phyloP scores from a whole-genome alignment of 2,888 invertebrate species.

The Apamea crenata region DNA sequence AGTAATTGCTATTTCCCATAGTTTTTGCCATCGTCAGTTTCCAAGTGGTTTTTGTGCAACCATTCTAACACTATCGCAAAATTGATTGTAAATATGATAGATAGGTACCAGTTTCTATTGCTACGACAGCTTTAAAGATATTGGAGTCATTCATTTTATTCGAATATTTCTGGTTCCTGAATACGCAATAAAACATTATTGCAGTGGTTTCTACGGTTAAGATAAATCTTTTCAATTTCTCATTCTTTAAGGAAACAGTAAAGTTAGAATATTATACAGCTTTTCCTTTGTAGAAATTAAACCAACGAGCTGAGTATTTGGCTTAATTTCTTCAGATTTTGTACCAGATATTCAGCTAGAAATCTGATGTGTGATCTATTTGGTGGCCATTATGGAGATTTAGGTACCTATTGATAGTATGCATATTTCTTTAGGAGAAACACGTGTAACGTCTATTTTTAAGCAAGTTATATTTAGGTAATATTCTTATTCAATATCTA shows the following conservation, averaged over 20 bases:
- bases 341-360: too few relatives aligned
- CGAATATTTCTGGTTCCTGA: background rate
- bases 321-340: too few relatives aligned
- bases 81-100: constrained; percentile 39
- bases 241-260: too few relatives aligned
- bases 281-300: too few relatives aligned
- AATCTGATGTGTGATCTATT: too few relatives aligned
- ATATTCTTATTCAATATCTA: background rate
- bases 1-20: constrained; percentile 48
- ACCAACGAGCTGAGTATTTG: too few relatives aligned
- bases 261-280: background rate
- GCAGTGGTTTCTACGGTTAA: background rate
- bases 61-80: constrained; percentile 38
- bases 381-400: background rate
- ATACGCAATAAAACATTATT: too few relatives aligned
- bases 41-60: constrained; percentile 48
- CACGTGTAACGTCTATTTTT: too few relatives aligned
- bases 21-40: constrained; percentile 40
- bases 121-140: background rate
- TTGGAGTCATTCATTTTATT: background rate
- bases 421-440: background rate
- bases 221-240: background rate
- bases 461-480: background rate
- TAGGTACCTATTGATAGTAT: background rate
- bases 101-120: background rate